Base-by-base conservation (phyloP, 2,113 vertebrate species). In the Podocnemis expansa region DNA sequence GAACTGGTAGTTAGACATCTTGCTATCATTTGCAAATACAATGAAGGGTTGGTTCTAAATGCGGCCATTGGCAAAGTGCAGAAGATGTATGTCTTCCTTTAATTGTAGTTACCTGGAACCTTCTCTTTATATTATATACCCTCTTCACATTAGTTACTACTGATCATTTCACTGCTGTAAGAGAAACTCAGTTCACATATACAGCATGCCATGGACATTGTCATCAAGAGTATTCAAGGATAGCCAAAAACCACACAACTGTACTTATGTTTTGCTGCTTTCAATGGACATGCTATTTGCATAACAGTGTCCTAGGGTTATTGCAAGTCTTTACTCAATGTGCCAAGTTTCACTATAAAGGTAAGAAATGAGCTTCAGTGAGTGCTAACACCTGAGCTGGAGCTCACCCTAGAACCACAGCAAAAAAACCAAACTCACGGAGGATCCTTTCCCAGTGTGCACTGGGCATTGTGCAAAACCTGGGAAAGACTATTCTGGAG, bases 361-460 rank as follows among this genome's bases (percentile, higher is more conserved):
- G 63, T 38, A 6, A 34, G 27, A 12, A 79, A 24, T 8, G 34
- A 80, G 17, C 31, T 5, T 78, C 17, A 82, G 11, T 8, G 17
- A 22, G 51, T 2, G 79, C 12, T n/a, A n/a, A n/a, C n/a, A n/a
- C n/a, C n/a, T 31, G 45, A 5, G 22, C 47, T 22, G 38, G 41
- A 56, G 24, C 38, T 78, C 9, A 13, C 43, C 0, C 19, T 6
- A 19, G 54, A 41, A n/a, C 0, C 0, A 14, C 22, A 27, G 56
- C 10, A 55, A 49, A 49, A 21, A 55, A 51, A 6, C 14, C 49
- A 51, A 47, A 8, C 55, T 82, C 21, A 49, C 0, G 0, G 6
- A 6, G 43, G n/a, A 58, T 60, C 13, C 67, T 7, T 38, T 5
- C n/a, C 17, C 34, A 5, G 38, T 2, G 0, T 1, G 4, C n/a